Conservation (phyloP, 1,140 invertebrate genomes). For the Harlomillsia oculata region DNA sequence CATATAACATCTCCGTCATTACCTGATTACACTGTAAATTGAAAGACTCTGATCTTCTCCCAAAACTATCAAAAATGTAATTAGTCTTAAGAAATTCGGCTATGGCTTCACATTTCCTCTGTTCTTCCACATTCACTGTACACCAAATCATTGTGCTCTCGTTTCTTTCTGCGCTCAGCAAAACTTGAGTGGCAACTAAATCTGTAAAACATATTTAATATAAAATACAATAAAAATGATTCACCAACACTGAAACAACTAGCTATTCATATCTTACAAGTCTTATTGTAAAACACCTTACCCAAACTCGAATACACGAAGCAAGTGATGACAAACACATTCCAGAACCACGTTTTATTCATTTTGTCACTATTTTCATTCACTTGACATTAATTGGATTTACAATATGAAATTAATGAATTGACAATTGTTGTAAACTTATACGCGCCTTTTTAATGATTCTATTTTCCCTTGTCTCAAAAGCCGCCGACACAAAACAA, state of each 20-base stretch:
- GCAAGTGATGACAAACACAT: not conserved
- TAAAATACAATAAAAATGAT: not conserved
- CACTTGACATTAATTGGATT: too few species aligned
- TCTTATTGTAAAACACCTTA: not conserved
- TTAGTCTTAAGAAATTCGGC: conserved; percentile 12
- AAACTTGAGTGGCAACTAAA: not conserved
- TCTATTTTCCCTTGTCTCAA: too few species aligned
- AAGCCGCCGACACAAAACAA: too few species aligned
- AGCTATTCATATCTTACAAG: not conserved
- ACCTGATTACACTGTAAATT: conserved; percentile 30
- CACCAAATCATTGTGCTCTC: conserved; percentile 30
- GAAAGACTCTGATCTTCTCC: conserved; percentile 5
- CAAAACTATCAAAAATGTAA: conserved; percentile 13
- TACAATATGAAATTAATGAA: too few species aligned
- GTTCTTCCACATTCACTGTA: conserved; percentile 31
- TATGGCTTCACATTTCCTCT: conserved; percentile 29
- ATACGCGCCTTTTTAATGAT: too few species aligned
- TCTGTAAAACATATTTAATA: too few species aligned
- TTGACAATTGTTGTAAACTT: too few species aligned
- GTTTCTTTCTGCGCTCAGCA: conserved; percentile 2
- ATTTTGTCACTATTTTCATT: not conserved
- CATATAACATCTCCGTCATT: not conserved
- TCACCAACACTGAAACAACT: not conserved
- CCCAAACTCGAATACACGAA: too few species aligned
- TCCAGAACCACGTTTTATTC: not conserved